Base-by-base conservation (phyloP, 1,140 invertebrate species). In the Apocrypta bakeri region DNA sequence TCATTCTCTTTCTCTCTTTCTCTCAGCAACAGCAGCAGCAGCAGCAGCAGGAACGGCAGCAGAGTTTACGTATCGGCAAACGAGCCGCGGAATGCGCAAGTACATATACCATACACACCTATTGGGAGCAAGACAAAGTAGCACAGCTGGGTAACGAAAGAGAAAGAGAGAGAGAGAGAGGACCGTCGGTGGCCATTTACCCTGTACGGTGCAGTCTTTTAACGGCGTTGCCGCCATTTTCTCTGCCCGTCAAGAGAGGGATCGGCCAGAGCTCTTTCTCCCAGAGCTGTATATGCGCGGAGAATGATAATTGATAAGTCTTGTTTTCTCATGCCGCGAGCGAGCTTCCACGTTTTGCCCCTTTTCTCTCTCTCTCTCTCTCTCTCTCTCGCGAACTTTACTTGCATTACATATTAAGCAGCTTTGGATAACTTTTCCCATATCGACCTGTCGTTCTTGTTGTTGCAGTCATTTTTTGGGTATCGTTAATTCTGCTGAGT, bases 41-140 rank as follows among this genome's bases (percentile, higher is more conserved):
- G n/a, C n/a, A n/a, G n/a, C n/a, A n/a, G n/a, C n/a, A n/a, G n/a
- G n/a, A n/a, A n/a, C n/a, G 64, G 21, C 29, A 14, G 61, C 48
- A 2, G 48, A 56, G 4, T 81, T 68, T 72, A 82, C 42, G 64
- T 61, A 77, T 48, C 25, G 72, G 77, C 61, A 17, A 79, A 79
- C 82, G 78, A 83, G 42, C 68, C 25, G 75, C 75, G 66, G 74
- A 61, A 82, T 71, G 75, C 17, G 63, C n/a, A 31, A 80, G 48
- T 48, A 42, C 9, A 14, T 48, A 21, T 27, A 61, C 27, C 12
- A 12, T 1, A 48, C 76, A 24, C n/a, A 64, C 33, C 2, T 25
- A 73, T 31, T 8, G 71, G 48, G 40, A 71, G 14, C 1, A 14
- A 71, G 68, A 69, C 27, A 66, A 29, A 29, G 64, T 11, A 21